A percentile compares a stretch with the other conserved stretches of the same genome.
These are phyloP conservation scores for Sialis fuliginosa DNA, from an alignment of 2,888 invertebrate species.

Conservation along the genomic window DNA sequence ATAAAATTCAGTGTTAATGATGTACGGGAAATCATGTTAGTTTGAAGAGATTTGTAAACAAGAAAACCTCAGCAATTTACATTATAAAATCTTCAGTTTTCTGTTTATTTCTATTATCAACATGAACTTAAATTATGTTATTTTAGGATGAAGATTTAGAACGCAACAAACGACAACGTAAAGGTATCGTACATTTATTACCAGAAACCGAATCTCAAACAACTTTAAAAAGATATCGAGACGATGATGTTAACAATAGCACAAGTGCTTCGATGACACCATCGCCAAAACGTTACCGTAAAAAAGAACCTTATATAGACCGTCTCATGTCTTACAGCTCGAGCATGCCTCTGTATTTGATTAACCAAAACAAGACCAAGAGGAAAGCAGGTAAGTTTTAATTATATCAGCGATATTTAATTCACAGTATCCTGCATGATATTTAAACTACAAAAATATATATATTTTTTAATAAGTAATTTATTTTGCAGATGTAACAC, in stretches of 20 bases:
- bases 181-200: no score
- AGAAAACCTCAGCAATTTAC: no score
- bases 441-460: no score
- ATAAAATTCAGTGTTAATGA: no score
- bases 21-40: no score
- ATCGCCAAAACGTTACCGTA: not conserved
- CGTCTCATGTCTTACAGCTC: not conserved
- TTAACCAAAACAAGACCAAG: not conserved
- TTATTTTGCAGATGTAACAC: no score
- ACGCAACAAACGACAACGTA: conserved; percentile 5
- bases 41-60: no score
- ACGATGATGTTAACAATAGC: not conserved
- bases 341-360: not conserved
- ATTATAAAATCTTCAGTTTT: no score
- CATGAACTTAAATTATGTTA: not conserved
- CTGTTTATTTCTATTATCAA: not conserved
- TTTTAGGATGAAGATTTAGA: conserved; percentile 8
- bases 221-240: not conserved
- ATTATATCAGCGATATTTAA: no score
- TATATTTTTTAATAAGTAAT: no score
- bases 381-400: conserved; percentile 3
- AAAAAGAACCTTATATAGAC: not conserved
- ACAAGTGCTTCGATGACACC: not conserved
- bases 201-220: no score
- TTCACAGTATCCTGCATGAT: no score